These are phyloP conservation scores for Tapera naevia DNA, from an alignment of 2,797 vertebrate species.

Conservation along the genomic window DNA sequence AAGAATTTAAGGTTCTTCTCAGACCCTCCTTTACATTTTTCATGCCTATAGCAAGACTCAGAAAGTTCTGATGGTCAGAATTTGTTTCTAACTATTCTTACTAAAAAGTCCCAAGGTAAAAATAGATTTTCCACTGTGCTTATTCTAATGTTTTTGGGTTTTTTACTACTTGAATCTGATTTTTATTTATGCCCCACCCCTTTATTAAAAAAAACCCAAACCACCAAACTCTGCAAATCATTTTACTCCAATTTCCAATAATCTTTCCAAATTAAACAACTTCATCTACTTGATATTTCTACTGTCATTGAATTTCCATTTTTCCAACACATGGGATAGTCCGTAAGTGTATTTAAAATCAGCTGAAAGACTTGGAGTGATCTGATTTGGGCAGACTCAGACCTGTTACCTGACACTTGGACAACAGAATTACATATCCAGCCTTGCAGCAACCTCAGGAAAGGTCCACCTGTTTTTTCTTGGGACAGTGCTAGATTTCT, in stretches of 20 bases:
- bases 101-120: neutral
- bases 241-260: neutral
- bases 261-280: neutral
- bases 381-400: neutral
- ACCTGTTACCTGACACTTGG: neutral
- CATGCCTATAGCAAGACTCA: neutral
- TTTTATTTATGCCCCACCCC: neutral
- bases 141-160: neutral
- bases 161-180: neutral
- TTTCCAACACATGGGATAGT: neutral
- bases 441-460: neutral
- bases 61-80: neutral
- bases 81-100: neutral
- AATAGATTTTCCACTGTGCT: neutral
- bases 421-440: neutral
- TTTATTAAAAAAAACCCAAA: neutral
- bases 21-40: neutral
- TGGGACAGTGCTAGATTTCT: neutral
- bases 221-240: rapidly evolving
- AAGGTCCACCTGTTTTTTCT: neutral
- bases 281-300: neutral
- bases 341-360: neutral
- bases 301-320: neutral
- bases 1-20: neutral
- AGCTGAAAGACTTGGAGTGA: neutral